Base-by-base conservation (phyloP, 2,797 vertebrate species). In the Megalops cyprinoides region DNA sequence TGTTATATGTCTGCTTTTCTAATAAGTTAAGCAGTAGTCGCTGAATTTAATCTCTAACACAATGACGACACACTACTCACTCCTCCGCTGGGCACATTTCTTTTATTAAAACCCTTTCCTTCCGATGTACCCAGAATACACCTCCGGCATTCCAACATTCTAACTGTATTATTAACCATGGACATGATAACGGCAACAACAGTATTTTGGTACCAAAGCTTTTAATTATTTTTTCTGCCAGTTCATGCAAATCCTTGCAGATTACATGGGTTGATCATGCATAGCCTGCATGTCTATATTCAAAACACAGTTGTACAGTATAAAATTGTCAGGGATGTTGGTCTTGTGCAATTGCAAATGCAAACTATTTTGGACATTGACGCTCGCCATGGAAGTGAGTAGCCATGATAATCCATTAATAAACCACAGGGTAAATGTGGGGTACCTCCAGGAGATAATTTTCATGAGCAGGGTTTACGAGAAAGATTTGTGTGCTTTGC, bases 301-400 rank as follows among this genome's bases (percentile, higher is more conserved):
- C 37, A 23, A 23, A 31, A n/a, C 46, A 31, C 28, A 31, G 46
- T 20, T 31, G 73, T 44, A 48, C 44, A 23, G 53, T 76, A 6
- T 25, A 80, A 82, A 23, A 81, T 88, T 60, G 82, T 73, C 77
- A 53, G 74, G 49, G 62, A 84, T 79, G 81, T 51, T 79, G 55
- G 82, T 91, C 85, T 85, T 85, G 86, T 90, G 90, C 84, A 84
- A 80, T 60, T 77, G 76, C 25, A 56, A 53, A 79, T 78, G 48
- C 79, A 78, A 53, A 67, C 85, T 81, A 88, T 75, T 76, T 79
- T 56, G 31, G 56, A 18, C 60, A 37, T 31, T 44, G 34, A 77
- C 42, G 78, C 73, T 78, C 78, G 77, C 77, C 78, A 39, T 76
- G 81, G 84, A n/a, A 77, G 58, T 56, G 60, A 53, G 42, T 58